Evolutionary conservation across 2,113 vertebrate genomes (phyloP).

Genomic region (Mola mola): DNA sequence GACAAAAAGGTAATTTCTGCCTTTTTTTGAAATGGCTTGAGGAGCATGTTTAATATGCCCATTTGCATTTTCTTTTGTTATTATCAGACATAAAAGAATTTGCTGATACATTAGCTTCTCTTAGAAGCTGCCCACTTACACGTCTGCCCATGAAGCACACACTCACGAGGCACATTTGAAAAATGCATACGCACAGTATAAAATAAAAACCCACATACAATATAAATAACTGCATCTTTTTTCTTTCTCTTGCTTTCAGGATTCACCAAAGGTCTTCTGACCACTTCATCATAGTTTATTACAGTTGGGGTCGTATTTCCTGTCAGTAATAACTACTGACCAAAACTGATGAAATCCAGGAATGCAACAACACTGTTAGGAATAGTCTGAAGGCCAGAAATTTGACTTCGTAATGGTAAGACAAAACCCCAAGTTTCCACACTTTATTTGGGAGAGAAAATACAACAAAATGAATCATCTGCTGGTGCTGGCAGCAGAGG

Average conservation of each 20-base stretch:
- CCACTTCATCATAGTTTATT: not conserved
- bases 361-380: no score
- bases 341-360: no score
- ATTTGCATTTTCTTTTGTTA: not conserved
- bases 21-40: constrained; percentile 17
- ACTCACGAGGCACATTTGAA: constrained; percentile 28
- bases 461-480: no score
- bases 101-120: constrained; percentile 1
- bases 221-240: constrained; percentile 1
- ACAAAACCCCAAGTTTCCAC: no score
- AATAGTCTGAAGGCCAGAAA: no score
- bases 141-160: constrained; percentile 27
- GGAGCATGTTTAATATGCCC: constrained; percentile 5
- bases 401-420: no score
- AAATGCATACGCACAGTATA: constrained; percentile 21
- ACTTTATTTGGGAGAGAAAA: no score
- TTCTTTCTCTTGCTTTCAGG: not conserved
- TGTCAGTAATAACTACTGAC: no score
- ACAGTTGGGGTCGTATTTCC: no score
- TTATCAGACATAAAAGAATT: constrained; percentile 6
- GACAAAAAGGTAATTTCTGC: constrained; percentile 1
- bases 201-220: constrained; percentile 16
- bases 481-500: not conserved
- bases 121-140: constrained; percentile 6
- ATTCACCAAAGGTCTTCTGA: constrained; percentile 17